A percentile compares a stretch with the other conserved stretches of the same genome.
Conservation (phyloP, 2,113 vertebrate species). For the Paradoxurus hermaphroditus region DNA sequence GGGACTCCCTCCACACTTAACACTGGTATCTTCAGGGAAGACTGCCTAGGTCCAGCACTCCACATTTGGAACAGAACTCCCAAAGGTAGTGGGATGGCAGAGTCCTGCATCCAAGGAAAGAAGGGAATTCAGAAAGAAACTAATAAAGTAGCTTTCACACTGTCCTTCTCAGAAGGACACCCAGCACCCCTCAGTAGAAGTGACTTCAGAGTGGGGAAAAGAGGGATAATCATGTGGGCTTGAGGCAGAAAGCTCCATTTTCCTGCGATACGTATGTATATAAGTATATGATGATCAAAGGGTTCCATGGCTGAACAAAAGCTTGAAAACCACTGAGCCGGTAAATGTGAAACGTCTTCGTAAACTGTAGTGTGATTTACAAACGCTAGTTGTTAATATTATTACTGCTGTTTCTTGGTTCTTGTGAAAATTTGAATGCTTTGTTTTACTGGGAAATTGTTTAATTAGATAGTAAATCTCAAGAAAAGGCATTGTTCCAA, state of each 20-base stretch:
- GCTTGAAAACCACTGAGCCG: not conserved
- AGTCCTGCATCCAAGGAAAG: not conserved
- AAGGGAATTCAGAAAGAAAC: not conserved
- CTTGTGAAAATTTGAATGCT: conserved; percentile 36
- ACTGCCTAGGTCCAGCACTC: not conserved
- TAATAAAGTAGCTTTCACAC: not conserved
- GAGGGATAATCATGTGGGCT: not conserved
- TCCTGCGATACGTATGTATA: not conserved
- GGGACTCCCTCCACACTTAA: not conserved
- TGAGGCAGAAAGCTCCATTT: not conserved
- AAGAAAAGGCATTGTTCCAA: conserved; percentile 50
- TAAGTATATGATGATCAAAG: not conserved
- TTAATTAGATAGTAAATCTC: conserved; percentile 63
- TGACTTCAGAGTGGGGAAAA: not conserved
- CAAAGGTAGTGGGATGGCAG: not conserved
- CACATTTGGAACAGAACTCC: not conserved
- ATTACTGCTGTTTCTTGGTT: not conserved
- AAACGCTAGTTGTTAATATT: not conserved
- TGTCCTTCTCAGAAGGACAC: not conserved
- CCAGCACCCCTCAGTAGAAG: fast-evolving
- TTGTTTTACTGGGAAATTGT: conserved; percentile 39
- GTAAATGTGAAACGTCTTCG: not conserved
- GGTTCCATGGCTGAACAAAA: not conserved
- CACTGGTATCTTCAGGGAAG: not conserved
- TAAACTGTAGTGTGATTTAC: not conserved